Base-by-base conservation (phyloP, 2,888 invertebrate species). In the Drosophila borealis region DNA sequence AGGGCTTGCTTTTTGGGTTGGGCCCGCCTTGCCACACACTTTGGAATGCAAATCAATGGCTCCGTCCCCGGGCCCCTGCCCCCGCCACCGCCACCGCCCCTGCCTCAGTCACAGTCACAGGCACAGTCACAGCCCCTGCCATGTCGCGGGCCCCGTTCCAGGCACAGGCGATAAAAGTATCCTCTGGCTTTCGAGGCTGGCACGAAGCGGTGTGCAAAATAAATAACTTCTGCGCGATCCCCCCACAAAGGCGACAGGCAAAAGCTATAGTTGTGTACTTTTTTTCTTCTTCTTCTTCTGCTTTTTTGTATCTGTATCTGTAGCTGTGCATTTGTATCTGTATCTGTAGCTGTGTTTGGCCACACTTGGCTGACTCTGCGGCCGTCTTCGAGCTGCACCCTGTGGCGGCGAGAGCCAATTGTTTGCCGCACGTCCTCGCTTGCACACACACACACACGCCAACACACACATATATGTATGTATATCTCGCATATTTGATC, bases 31-130 rank as follows among this genome's bases (percentile, higher is more conserved):
- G 62, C 70, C 64, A 84, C 71, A 87, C 90, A 88, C 89, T 79
- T 84, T 83, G 90, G 90, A 90, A 90, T 90, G 90, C 90, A 90
- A 90, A 90, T 90, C 89, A 86, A 78, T 74, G 76, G 60, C 54
- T 29, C 17, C 29, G 44, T 44, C 54, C 34, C 54, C 34, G 41
- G 4, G 17, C 54, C 34, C 54, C 34, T 10, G 4, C 17, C 17
- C 17, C 17, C 2, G 17, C 41, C 4, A 10, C 4, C 10, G 2
- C 41, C 10, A 5, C 25, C 25, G 36, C 2, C 36, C 11, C 37
- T 17, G 54, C 2, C 44, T 3, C 21, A n/a, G 44, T n/a, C 34
- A n/a, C 54, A 54, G 54, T 19, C 54, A n/a, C 54, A 33, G 29
- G 8, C 44, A 10, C 14, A 21, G 21, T n/a, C 14, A 21, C 4